Evolutionary conservation across 1,140 invertebrate genomes (phyloP), one percentile per base, ranked within the genome.

Genomic region (Marisa cornuarietis): DNA sequence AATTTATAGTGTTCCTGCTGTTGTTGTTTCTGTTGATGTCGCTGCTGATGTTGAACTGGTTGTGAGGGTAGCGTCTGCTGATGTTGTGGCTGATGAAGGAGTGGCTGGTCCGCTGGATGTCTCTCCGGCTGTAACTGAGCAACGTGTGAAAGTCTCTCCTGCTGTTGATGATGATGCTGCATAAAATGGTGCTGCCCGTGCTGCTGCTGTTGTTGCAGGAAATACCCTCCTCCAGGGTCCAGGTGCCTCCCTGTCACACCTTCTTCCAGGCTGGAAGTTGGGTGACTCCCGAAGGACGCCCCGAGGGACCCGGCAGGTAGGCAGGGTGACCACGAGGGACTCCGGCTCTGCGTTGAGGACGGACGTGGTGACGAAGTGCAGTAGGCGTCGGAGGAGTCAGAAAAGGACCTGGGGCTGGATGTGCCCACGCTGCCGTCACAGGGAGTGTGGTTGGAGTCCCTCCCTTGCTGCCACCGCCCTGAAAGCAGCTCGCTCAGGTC

Each of bases 401-500:
- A 84, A 61, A 85, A 80, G 9, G 84, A 85, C 16, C 79, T 58
- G 5, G 83, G 83, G 78, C 83, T 85, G 76, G 80, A 85, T 24
- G 78, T 85, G 62, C 75, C 81, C 52, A 78, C 79, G 58, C 79
- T 83, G 18, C 69, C 78, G 18, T 83, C 80, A 78, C 82, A 83
- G 3, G 81, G 76, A 5, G 78, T 82, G 61, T 9, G 49, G 22
- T 80, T 79, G 42, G 76, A 78, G 42, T 87, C 83, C 13, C 83
- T 49, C 31, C 61, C 52, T 26, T 22, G 54, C 22, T 73, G 80
- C 86, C 85, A 86, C 11, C 79, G 79, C 31, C 82, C 83, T 18
- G 81, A 76, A 8, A 87, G 66, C 42, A 87, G 69, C 51, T 87
- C 87, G 51, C 83, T 83, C 26, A 86, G 79, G 58, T 87, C 85